Evolutionary conservation across 2,797 vertebrate species (phyloP).

Genomic region (Sus cebifrons): DNA sequence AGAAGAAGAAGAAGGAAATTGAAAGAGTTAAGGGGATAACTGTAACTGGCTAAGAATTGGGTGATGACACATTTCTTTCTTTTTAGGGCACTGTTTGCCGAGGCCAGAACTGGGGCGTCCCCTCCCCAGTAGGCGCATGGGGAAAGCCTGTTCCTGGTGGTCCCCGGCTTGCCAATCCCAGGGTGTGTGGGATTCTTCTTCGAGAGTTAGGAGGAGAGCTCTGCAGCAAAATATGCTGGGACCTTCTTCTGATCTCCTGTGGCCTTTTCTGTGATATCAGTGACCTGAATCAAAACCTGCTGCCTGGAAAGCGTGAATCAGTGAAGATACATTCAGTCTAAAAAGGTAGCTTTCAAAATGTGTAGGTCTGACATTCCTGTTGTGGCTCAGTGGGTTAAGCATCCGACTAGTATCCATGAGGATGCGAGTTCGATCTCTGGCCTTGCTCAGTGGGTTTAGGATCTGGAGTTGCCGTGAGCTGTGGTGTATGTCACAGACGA

Average conservation of each 20-base stretch:
- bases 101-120: conserved; percentile 49
- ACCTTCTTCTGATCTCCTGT: conserved; percentile 83
- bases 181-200: conserved; percentile 89
- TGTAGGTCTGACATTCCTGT: too few relatives aligned
- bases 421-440: too few relatives aligned
- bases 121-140: conserved; percentile 85
- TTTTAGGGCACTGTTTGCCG: not conserved
- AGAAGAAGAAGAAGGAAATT: conserved; percentile 64
- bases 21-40: conserved; percentile 86
- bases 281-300: conserved; percentile 87
- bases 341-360: conserved; percentile 82
- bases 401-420: too few relatives aligned
- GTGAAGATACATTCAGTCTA: conserved; percentile 89
- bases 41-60: conserved; percentile 87
- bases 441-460: too few relatives aligned
- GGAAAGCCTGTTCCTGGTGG: conserved; percentile 84
- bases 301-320: conserved; percentile 89
- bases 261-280: conserved; percentile 83
- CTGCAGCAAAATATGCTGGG: conserved; percentile 86
- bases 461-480: too few relatives aligned
- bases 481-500: too few relatives aligned
- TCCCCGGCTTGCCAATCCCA: conserved; percentile 89
- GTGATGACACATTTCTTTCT: conserved; percentile 55
- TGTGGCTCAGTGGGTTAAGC: too few relatives aligned
- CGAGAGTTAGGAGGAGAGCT: conserved; percentile 87